A percentile compares a stretch with the other conserved stretches of the same genome.
These are phyloP conservation scores for Cyprinodon tularosa DNA, from an alignment of 2,113 vertebrate genomes.

Conservation along the genomic window DNA sequence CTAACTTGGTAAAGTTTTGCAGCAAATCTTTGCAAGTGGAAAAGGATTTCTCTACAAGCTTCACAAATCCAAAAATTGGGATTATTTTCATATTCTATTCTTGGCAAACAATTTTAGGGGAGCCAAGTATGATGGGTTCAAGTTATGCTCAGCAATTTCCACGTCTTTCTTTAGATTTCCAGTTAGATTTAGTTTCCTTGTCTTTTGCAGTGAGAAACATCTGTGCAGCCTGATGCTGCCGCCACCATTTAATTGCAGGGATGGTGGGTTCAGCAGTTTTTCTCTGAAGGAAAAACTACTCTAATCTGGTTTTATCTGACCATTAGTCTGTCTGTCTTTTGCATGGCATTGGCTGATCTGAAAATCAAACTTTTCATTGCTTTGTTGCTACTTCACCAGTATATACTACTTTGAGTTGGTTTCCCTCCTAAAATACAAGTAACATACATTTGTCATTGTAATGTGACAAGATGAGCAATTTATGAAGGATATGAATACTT, in stretches of 20 bases:
- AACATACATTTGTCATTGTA: neutral
- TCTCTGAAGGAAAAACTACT: neutral
- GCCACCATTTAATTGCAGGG: no score
- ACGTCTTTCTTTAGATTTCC: no score
- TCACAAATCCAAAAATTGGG: neutral
- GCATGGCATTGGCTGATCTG: neutral
- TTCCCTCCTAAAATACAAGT: neutral
- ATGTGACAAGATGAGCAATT: neutral
- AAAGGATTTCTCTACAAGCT: neutral
- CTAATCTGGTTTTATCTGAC: neutral
- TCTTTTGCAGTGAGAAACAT: no score
- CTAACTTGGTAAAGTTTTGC: neutral
- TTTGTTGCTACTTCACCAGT: neutral
- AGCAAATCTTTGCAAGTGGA: neutral
- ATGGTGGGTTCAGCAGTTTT: no score
- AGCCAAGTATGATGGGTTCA: neutral
- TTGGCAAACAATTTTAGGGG: neutral
- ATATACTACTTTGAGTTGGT: neutral
- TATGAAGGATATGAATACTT: neutral
- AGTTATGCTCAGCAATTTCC: no score
- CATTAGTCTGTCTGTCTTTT: neutral
- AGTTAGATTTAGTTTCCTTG: neutral
- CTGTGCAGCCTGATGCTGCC: no score
- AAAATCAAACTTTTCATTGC: neutral
- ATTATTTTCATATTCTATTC: neutral